Base-by-base conservation (phyloP, 2,113 vertebrate species). In the Syrmaticus mikado region DNA sequence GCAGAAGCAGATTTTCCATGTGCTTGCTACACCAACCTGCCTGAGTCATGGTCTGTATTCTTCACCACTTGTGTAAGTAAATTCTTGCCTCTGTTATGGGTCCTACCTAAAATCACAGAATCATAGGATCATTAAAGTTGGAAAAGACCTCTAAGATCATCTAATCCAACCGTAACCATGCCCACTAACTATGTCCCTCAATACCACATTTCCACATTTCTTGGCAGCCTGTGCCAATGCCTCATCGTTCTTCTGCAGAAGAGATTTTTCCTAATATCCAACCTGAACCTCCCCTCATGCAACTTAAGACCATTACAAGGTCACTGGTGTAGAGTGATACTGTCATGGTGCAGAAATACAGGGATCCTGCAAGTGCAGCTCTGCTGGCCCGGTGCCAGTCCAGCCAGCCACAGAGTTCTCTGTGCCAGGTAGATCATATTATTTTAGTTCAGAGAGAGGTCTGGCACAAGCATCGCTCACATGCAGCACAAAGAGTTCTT, bases 51-150 rank as follows among this genome's bases (percentile, higher is more conserved):
- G 6, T 53, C 60, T 36, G 48, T 19, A 2, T 38, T 58, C 71
- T 67, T 65, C 58, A 36, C 10, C 13, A 5, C 32, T 22, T 0
- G 0, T 1, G 2, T 32, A 60, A 60, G 11, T 50, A 50, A 50
- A 50, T 34, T 32, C 48, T 48, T 57, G 17, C 11, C 27, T 61
- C 11, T 3, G 1, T 41, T 11, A 36, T 4, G 11, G 43, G 45
- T 57, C 27, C n/a, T 28, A 30, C 52, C 30, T 53, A 53, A 53
- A 53, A 6, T 17, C 27, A 28, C 27, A 28, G 27, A 53, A 53
- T 28, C 27, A 17, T 16, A 17, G 52, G 28, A 28, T 30, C 27
- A 30, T 17, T 53, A 30, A 28, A 14, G 15, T 10, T 30, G 52
- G 52, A 53, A 53, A 53, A 30, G 52, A 53, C 15, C 27, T 53